These are phyloP conservation scores for Pygocentrus nattereri DNA, from an alignment of 2,797 vertebrate genomes.

Conservation along the genomic window DNA sequence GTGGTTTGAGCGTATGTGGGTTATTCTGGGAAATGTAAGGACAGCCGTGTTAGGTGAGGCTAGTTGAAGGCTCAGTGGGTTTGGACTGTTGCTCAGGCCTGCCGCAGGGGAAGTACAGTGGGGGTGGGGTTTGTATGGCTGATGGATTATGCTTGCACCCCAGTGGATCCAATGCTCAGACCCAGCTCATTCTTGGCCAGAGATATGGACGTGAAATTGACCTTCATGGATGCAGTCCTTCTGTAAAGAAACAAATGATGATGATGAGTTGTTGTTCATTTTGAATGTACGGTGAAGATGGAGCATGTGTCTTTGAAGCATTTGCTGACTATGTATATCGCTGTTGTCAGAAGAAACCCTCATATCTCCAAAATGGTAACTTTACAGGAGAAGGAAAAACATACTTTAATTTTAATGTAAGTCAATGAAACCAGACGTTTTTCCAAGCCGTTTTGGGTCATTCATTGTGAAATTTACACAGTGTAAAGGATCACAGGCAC, in stretches of 20 bases:
- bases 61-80: neutral
- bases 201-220: slow-evolving; percentile 12
- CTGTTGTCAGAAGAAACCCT: too few species aligned
- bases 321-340: too few species aligned
- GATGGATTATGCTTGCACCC: slow-evolving; percentile 19
- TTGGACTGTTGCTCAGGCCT: slow-evolving; percentile 2
- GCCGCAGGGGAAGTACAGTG: neutral
- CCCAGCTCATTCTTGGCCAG: neutral
- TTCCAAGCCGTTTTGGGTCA: too few species aligned
- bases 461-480: too few species aligned
- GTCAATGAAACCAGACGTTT: too few species aligned
- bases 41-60: neutral
- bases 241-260: neutral
- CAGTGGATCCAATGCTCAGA: slow-evolving; percentile 1
- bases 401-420: too few species aligned
- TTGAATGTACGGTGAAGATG: neutral
- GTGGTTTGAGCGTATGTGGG: neutral
- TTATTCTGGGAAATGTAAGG: neutral
- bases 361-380: too few species aligned
- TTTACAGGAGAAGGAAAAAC: too few species aligned
- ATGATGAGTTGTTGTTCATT: neutral
- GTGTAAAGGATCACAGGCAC: too few species aligned
- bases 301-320: neutral
- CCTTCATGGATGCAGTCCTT: neutral
- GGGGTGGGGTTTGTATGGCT: slow-evolving; percentile 3